These are phyloP conservation scores for Sterna hirundo DNA, from an alignment of 2,113 vertebrate species.

Conservation along the genomic window DNA sequence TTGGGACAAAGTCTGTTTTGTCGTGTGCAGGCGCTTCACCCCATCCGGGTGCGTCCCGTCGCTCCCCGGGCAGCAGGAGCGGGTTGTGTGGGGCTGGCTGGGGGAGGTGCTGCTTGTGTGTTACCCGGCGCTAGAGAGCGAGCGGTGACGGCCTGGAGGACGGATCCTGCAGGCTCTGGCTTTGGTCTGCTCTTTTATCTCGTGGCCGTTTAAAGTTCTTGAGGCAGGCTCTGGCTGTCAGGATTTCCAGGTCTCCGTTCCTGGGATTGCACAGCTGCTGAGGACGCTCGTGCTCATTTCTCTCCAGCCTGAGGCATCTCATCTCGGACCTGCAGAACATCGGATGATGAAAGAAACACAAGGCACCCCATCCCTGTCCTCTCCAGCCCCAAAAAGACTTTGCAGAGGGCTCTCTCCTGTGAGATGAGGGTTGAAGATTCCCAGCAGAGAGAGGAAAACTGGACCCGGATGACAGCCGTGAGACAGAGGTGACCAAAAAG, in stretches of 20 bases:
- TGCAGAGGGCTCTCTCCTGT: not conserved
- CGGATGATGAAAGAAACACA: not conserved
- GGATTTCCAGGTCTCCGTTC: not conserved
- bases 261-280: not conserved
- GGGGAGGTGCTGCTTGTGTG: not conserved
- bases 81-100: not conserved
- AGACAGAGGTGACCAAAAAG: not conserved
- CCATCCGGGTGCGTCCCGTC: rapidly evolving
- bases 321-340: not conserved
- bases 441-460: not conserved
- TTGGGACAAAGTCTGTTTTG: not conserved
- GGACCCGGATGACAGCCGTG: not conserved
- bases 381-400: not conserved
- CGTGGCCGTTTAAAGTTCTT: not conserved
- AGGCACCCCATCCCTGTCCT: not conserved
- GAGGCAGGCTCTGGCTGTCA: not conserved
- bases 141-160: not conserved
- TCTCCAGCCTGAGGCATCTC: not conserved
- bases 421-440: not conserved
- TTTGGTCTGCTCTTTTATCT: not conserved
- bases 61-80: not conserved
- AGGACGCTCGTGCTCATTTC: not conserved
- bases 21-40: not conserved
- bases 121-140: no score
- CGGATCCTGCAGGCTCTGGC: not conserved